Evolutionary conservation across 2,797 vertebrate genomes (phyloP).

Genomic region (Kryptopterus vitreolus): DNA sequence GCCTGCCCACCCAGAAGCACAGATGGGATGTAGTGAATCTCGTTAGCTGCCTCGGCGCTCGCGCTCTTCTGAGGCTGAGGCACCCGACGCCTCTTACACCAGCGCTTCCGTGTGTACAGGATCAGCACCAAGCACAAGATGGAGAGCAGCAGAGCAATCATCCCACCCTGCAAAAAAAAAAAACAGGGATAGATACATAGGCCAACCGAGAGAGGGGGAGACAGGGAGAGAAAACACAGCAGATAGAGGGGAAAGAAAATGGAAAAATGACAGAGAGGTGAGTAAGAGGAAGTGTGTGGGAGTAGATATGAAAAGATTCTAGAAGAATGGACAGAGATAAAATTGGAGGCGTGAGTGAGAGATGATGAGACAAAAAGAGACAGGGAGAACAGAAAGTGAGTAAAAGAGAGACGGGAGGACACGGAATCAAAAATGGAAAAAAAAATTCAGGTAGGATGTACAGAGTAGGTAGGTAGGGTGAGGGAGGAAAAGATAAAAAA

Average conservation of each 20-base stretch:
- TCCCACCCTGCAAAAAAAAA: slow-evolving; percentile 82
- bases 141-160: slow-evolving; percentile 96
- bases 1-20: slow-evolving; percentile 96
- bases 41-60: slow-evolving; percentile 95
- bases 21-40: slow-evolving; percentile 98
- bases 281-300: not conserved
- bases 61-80: slow-evolving; percentile 98
- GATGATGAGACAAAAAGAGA: slow-evolving; percentile 33
- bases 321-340: not conserved
- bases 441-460: not conserved
- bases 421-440: not conserved
- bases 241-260: not conserved
- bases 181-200: slow-evolving; percentile 39
- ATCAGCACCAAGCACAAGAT: slow-evolving; percentile 96
- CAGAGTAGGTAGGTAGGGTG: not conserved
- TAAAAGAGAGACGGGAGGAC: not conserved
- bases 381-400: not conserved
- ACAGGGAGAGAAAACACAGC: slow-evolving; percentile 10
- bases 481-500: no score
- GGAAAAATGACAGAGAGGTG: slow-evolving; percentile 9
- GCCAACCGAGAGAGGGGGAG: slow-evolving; percentile 13
- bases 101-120: slow-evolving; percentile 93
- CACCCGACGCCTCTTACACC: slow-evolving; percentile 95
- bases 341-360: not conserved
- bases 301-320: slow-evolving; percentile 14